Percentiles rank a stretch among this genome's conserved stretches.
Conservation (phyloP, 2,113 vertebrate genomes). For the Sturnus vulgaris region DNA sequence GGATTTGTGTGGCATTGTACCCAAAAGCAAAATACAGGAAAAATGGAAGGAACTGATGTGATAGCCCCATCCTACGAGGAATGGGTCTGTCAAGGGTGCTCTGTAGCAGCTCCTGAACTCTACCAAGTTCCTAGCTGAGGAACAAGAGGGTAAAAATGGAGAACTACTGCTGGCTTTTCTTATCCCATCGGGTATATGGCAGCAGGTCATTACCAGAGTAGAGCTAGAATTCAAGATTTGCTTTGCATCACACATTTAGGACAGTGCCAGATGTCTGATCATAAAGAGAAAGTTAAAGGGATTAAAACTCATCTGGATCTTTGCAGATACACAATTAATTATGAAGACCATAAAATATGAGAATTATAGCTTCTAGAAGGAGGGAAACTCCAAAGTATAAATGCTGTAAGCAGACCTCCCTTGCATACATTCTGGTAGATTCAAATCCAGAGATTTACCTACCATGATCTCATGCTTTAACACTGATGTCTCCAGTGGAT, state of each 20-base stretch:
- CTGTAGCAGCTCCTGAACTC: neutral
- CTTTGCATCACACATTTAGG: neutral
- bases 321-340: neutral
- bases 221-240: neutral
- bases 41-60: neutral
- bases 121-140: neutral
- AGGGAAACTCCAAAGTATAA: neutral
- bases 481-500: neutral
- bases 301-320: neutral
- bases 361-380: neutral
- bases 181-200: neutral
- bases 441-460: neutral
- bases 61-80: neutral
- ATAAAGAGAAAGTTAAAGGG: neutral
- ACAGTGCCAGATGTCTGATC: neutral
- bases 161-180: neutral
- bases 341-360: neutral
- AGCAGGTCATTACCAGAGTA: neutral
- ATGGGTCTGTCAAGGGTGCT: neutral
- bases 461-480: neutral
- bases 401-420: neutral
- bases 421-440: accelerated
- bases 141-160: neutral
- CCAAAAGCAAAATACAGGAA: neutral
- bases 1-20: neutral